Percentiles rank a stretch among this genome's conserved stretches.
Evolutionary conservation across 2,888 invertebrate genomes (phyloP).

Genomic region (Orgyia antiqua): DNA sequence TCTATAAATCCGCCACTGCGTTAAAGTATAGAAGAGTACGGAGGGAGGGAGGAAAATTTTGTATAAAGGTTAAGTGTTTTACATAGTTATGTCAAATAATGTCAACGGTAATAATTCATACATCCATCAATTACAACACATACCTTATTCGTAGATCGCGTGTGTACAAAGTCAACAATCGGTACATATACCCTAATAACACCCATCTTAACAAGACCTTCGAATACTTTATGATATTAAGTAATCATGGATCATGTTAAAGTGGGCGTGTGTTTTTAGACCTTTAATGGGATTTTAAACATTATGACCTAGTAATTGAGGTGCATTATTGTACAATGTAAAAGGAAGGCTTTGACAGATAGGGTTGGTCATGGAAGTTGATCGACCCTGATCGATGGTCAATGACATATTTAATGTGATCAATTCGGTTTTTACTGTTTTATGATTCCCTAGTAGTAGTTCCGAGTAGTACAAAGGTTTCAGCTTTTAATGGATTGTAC

Average conservation of each 20-base stretch:
- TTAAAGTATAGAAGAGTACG: no score
- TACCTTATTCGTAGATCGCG: constrained; percentile 31
- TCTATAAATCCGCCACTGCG: no score
- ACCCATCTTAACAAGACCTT: constrained; percentile 26
- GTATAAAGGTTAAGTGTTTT: no score
- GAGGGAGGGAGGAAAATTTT: no score
- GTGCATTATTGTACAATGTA: constrained; percentile 13
- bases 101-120: no score
- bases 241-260: constrained; percentile 21
- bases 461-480: no score
- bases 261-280: constrained; percentile 10
- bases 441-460: no score
- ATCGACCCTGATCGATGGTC: constrained; percentile 30
- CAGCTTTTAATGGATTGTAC: no score
- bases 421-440: constrained; percentile 9
- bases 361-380: constrained; percentile 37
- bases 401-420: constrained; percentile 18
- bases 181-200: constrained; percentile 31
- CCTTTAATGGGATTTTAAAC: constrained; percentile 25
- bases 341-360: constrained; percentile 20
- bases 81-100: no score
- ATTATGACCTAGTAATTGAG: constrained; percentile 18
- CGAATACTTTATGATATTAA: constrained; percentile 8
- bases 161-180: constrained; percentile 37
- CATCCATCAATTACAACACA: constrained; percentile 13